Conservation (phyloP, 1,140 invertebrate species). For the Pseudoatta argentina region DNA sequence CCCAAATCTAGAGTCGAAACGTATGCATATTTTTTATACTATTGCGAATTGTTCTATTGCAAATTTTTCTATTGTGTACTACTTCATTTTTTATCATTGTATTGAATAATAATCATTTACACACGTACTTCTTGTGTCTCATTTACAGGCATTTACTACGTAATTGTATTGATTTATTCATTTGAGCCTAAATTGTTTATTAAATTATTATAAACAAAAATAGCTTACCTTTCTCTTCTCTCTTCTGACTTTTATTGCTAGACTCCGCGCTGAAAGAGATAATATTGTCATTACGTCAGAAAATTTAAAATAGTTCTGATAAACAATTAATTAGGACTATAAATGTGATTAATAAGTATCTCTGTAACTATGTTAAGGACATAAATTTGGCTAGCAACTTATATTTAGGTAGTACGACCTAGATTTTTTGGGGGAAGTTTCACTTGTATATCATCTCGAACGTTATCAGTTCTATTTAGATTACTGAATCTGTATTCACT, state of each 20-base stretch:
- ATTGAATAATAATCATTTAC: too few relatives aligned
- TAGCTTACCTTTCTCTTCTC: slow-evolving; percentile 84
- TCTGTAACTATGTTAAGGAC: slow-evolving; percentile 85
- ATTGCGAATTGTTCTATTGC: too few relatives aligned
- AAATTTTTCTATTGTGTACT: too few relatives aligned
- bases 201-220: background rate
- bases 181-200: too few relatives aligned
- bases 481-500: slow-evolving; percentile 61
- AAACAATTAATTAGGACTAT: slow-evolving; percentile 71
- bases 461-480: slow-evolving; percentile 65
- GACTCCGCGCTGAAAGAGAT: slow-evolving; percentile 82
- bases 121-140: too few relatives aligned
- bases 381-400: slow-evolving; percentile 86
- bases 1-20: too few relatives aligned
- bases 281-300: slow-evolving; percentile 50
- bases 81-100: too few relatives aligned
- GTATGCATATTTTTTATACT: too few relatives aligned
- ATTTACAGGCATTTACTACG: too few relatives aligned
- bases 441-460: slow-evolving; percentile 55
- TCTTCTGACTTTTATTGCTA: slow-evolving; percentile 81
- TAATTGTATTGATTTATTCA: too few relatives aligned
- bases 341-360: slow-evolving; percentile 80
- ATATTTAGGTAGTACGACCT: slow-evolving; percentile 40
- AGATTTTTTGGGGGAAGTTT: slow-evolving; percentile 35
- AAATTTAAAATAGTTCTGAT: slow-evolving; percentile 24